Base-by-base conservation (phyloP, 2,888 invertebrate species). In the Dorcus parallelipipedus region DNA sequence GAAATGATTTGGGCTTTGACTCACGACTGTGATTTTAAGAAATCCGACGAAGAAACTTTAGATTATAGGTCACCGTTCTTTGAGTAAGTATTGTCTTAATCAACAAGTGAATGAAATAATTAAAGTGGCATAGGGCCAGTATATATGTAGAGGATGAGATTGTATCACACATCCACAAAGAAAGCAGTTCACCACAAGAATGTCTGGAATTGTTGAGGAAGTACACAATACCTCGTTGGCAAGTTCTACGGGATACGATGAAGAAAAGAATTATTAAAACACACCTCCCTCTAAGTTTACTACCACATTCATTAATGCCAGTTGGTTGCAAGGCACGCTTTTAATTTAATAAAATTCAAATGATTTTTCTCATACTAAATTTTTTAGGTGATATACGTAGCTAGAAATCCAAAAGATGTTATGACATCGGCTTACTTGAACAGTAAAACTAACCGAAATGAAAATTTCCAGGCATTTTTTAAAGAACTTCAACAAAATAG, bases 351-450 rank as follows among this genome's bases (percentile, higher is more conserved):
- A 14, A 33, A 33, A 33, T 3, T 33, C 6, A 33, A 33, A 33
- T 33, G 1, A 33, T 33, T 33, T 33, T 33, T 6, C n/a, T 33
- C 5, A 33, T 33, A 6, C 0, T 4, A 7, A 20, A 20, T 20
- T 20, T 33, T 79, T 26, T 76, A 89, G 84, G 79, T 93, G 20
- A 84, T 95, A 48, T 95, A 94, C 71, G 87, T 94, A 0, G 89
- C 91, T 0, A 81, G 95, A 56, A 91, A 94, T 77, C 92, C 94
- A 0, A 89, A 91, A 73, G 94, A 95, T 75, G 90, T 92, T 0
- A 87, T 86, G 0, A 90, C 93, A 0, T 94, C 94, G 0, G 93
- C 86, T 75, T 95, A 88, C 70, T 83, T 93, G 48, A 90, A 90
- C 73, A 81, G 86, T 51, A 76, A 86, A 1, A 85, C 87, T 61